Evolutionary conservation across 2,888 invertebrate genomes (phyloP), one percentile per base, ranked within the genome.

Genomic region (Parnassius apollo): DNA sequence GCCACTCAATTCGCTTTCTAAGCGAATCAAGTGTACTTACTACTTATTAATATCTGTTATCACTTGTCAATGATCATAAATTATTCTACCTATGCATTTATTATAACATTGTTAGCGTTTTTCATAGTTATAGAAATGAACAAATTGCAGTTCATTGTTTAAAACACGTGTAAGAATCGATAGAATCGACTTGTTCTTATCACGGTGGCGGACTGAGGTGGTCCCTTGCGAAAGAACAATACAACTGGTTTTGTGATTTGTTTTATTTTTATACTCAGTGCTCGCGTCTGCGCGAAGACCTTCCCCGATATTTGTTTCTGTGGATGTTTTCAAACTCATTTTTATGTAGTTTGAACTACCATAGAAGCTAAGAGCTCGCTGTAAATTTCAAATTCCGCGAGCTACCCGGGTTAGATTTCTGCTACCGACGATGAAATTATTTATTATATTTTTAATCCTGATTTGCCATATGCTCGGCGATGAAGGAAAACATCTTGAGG

Each of bases 181-280:
- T 81, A 79, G 75, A 83, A 84, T 80, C 80, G 71, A 74, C 72
- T 77, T 85, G 54, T 45, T 59, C 59, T 88, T 87, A 89, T 89
- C 88, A 82, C 75, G 74, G 71, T 70, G 66, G 64, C 65, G 67
- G 72, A 69, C 69, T 76, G 73, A 83, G 82, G 76, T 81, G 82
- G 83, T 80, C 80, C 77, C 77, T 78, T 75, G 76, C 74, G 75
- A 83, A 84, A 83, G 88, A 90, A 91, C 89, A 90, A 90, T 90
- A 82, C 88, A 85, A 85, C 86, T 78, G 82, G 86, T 86, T 88
- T 85, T 83, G 81, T 82, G 80, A 77, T 84, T 86, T 87, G 80
- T 85, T 88, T 88, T 87, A 76, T 84, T 85, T 85, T 85, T 82
- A 74, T 77, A 71, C 74, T 70, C 69, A 70, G 71, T 74, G 69